Base-by-base conservation (phyloP, 2,797 vertebrate genomes). In the Sebastes kiyomatsui region DNA sequence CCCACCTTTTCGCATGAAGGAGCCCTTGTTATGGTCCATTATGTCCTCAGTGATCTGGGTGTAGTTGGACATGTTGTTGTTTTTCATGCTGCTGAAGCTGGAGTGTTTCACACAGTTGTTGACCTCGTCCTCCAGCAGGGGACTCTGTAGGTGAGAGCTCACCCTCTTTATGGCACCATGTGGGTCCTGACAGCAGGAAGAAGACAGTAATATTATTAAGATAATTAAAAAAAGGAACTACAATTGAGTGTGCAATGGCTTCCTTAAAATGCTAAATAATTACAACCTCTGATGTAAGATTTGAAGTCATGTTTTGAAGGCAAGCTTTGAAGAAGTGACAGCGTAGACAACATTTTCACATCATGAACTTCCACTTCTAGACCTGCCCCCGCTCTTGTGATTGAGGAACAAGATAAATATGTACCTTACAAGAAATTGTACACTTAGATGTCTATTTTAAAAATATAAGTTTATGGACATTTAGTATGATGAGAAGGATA, bases 1-100 rank as follows among this genome's bases (percentile, higher is more conserved):
- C 87, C 67, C 68, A 97, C 97, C 97, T 93, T 97, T 97, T 72
- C 97, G 95, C 96, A 98, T 96, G 94, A 99, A 99, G 67, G 79
- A 67, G 22, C 97, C 94, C 81, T 94, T 96, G 80, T 82, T 96
- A 58, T 97, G 96, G 90, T 98, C 96, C 87, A 98, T 87, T 83
- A 98, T 95, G 25, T 96, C 93, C 0, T 35, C 2, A 3, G 95
- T 58, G 18, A 97, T 16, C 0, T 95, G 94, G 0, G 89, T 92
- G 76, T 96, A 97, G 88, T 98, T 98, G 77, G 92, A 90, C 97
- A 97, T 97, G 71, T 75, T 7, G 73, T 97, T 98, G 82, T 96
- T 88, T 46, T 93, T 94, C 97, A 98, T 98, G 90, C 75, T 82
- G 0, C 80, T 79, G 72, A 98, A 99, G 81, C 86, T 95, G 90